A percentile compares a stretch with the other conserved stretches of the same genome.
These are phyloP conservation scores for Drosophila asahinai DNA, from an alignment of 1,140 invertebrate genomes.

Conservation along the genomic window DNA sequence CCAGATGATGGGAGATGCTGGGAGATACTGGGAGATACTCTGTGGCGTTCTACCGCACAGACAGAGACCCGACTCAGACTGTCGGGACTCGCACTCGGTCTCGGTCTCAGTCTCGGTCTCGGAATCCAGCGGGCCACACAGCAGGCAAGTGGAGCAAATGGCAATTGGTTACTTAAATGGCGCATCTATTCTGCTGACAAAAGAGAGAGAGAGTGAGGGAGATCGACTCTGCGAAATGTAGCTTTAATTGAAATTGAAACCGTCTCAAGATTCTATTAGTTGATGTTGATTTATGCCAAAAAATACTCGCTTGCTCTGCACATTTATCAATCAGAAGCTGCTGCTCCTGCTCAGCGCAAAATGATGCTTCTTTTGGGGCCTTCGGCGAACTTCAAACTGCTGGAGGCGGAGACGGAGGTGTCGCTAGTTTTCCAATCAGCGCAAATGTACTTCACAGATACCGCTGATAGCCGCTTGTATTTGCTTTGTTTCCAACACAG, in stretches of 20 bases:
- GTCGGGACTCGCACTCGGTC: not conserved
- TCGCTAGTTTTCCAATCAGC: conserved; percentile 65
- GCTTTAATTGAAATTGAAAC: conserved; percentile 80
- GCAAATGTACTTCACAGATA: conserved; percentile 49
- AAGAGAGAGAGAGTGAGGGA: not conserved
- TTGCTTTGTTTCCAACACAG: conserved; percentile 27
- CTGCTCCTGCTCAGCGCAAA: conserved; percentile 4
- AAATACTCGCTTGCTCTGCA: conserved; percentile 18
- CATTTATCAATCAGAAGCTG: conserved; percentile 29
- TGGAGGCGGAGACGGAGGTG: not conserved
- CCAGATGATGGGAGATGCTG: conserved; percentile 13
- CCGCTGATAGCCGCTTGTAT: conserved; percentile 14
- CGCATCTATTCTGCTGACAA: conserved; percentile 62
- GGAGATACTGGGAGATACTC: not conserved
- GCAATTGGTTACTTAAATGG: conserved; percentile 75
- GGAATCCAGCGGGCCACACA: conserved; percentile 26
- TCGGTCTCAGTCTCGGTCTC: conserved; percentile 5
- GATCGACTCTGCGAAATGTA: conserved; percentile 22
- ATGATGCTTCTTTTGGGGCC: conserved; percentile 3
- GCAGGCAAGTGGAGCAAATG: conserved; percentile 67
- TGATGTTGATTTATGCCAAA: conserved; percentile 66
- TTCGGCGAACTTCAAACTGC: conserved; percentile 70
- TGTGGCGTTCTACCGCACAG: not conserved
- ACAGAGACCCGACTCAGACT: not conserved
- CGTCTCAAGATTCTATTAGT: conserved; percentile 81